phyloP scores from a whole-genome alignment of 2,113 vertebrate genomes.

The Hoplias malabaricus region DNA sequence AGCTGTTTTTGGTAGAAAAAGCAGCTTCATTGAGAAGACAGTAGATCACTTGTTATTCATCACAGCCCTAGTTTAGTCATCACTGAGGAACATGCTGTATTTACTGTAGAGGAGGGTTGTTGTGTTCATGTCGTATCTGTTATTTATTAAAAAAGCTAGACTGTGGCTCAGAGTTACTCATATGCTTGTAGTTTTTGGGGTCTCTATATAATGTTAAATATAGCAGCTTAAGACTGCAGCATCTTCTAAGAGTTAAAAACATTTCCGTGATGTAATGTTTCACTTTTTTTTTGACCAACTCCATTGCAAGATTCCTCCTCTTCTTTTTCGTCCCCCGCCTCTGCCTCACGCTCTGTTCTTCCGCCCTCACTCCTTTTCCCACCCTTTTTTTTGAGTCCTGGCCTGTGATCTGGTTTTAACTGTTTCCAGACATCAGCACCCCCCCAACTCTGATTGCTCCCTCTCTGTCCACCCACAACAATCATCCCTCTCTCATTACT shows the following conservation, averaged over 20 bases:
- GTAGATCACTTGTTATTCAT: background rate
- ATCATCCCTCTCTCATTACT: constrained; percentile 53
- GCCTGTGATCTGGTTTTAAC: constrained; percentile 73
- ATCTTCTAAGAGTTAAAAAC: constrained; percentile 44
- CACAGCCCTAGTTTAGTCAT: background rate
- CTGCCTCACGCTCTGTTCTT: constrained; percentile 63
- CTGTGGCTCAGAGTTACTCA: background rate
- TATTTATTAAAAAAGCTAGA: background rate
- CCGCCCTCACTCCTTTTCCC: constrained; percentile 73
- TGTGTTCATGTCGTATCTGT: background rate
- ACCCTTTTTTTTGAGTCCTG: constrained; percentile 61
- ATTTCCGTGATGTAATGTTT: constrained; percentile 45
- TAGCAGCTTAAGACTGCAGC: background rate
- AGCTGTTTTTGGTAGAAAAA: background rate
- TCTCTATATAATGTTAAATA: constrained; percentile 16
- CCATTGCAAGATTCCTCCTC: constrained; percentile 45
- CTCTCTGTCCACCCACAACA: constrained; percentile 40
- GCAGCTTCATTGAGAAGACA: background rate
- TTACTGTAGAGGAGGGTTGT: background rate
- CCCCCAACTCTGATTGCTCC: constrained; percentile 19
- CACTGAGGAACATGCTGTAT: background rate
- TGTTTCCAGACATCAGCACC: constrained; percentile 73
- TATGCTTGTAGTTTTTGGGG: background rate
- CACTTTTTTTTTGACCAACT: constrained; percentile 61
- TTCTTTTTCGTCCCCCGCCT: constrained; percentile 45